Conservation (phyloP, 2,113 vertebrate species). For the Cephalopholis sonnerati region DNA sequence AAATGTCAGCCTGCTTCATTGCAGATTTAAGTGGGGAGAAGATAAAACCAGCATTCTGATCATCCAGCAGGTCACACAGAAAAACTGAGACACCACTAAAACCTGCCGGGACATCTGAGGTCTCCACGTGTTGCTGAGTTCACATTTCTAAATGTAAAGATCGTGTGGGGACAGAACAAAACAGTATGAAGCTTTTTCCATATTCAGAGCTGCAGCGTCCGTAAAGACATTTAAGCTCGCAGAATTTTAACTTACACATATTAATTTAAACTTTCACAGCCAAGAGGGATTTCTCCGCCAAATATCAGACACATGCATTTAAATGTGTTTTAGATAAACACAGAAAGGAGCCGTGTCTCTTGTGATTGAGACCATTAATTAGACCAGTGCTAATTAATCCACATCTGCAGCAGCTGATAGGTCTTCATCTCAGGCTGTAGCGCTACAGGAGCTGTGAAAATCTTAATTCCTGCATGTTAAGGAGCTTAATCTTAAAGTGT, state of each 20-base stretch:
- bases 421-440: neutral
- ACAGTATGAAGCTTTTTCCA: too few relatives aligned
- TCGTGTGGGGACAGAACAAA: neutral
- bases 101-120: neutral
- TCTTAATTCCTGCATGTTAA: neutral
- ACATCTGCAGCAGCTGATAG: neutral
- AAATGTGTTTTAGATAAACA: neutral
- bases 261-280: too few relatives aligned
- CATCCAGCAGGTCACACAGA: neutral
- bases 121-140: too few relatives aligned
- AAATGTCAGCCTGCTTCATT: slow-evolving; percentile 10
- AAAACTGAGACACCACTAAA: neutral
- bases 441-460: neutral
- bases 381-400: neutral
- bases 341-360: neutral
- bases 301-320: neutral
- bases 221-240: neutral
- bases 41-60: neutral
- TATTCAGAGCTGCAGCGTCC: neutral
- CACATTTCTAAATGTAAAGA: neutral
- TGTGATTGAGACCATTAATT: neutral
- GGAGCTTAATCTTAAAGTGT: neutral
- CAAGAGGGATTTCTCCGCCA: too few relatives aligned
- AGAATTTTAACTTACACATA: neutral
- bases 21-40: neutral